phyloP scores from a whole-genome alignment of 2,797 vertebrate species.

The Amphiprion clarkii region DNA sequence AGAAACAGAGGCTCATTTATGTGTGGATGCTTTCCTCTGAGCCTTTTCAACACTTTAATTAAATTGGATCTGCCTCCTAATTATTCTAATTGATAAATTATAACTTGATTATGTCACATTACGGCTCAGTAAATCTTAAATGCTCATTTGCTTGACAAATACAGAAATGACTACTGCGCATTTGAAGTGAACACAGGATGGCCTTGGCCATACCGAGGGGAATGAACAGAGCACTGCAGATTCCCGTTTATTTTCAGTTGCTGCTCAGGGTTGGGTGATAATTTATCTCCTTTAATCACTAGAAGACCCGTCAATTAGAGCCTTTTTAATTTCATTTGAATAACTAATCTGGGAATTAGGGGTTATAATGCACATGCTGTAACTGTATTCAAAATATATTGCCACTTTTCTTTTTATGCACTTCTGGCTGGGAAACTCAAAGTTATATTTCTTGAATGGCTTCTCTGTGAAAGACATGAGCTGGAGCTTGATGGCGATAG shows the following conservation, averaged over 20 bases:
- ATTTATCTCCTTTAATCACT: constrained; percentile 91
- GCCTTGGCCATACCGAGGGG: constrained; percentile 59
- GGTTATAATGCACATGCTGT: constrained; percentile 74
- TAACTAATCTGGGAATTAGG: constrained; percentile 87
- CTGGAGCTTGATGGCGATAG: constrained; percentile 35
- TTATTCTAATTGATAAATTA: constrained; percentile 88
- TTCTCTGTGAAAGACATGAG: constrained; percentile 43
- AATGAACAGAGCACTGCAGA: constrained; percentile 41
- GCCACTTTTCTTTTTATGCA: constrained; percentile 48
- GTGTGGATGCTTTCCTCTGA: constrained; percentile 70
- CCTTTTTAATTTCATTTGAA: constrained; percentile 90
- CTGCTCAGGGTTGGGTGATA: constrained; percentile 81
- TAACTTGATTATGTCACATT: constrained; percentile 87
- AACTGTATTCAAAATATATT: constrained; percentile 77
- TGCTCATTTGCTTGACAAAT: constrained; percentile 79
- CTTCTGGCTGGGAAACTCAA: constrained; percentile 43
- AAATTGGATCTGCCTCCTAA: constrained; percentile 86
- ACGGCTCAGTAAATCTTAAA: constrained; percentile 78
- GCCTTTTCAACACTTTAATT: constrained; percentile 83
- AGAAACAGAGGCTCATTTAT: constrained; percentile 63
- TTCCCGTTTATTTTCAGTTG: constrained; percentile 73
- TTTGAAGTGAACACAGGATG: constrained; percentile 70
- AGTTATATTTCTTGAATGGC: constrained; percentile 15
- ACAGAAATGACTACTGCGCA: constrained; percentile 48
- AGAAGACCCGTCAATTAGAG: constrained; percentile 91